Conservation (phyloP, 2,888 invertebrate species). For the Parnassius smintheus region DNA sequence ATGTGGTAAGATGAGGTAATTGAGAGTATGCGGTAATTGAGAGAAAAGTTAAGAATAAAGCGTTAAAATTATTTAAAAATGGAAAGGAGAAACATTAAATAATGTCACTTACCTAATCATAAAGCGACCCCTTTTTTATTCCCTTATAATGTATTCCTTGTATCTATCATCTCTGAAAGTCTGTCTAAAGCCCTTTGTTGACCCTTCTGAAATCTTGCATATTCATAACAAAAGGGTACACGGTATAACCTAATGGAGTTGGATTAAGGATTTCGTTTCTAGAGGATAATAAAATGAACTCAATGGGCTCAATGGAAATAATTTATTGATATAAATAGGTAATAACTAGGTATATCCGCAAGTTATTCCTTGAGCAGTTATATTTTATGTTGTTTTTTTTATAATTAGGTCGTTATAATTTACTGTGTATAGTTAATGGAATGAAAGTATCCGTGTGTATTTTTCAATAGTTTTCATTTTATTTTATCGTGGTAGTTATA, state of each 20-base stretch:
- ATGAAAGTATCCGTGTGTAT: no score
- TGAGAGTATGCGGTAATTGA: no score
- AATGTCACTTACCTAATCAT: no score
- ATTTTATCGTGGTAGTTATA: no score
- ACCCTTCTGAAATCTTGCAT: constrained; percentile 24
- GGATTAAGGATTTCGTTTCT: constrained; percentile 25
- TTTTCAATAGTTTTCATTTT: no score
- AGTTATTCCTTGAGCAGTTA: not conserved
- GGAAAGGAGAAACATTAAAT: no score
- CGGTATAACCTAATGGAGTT: constrained; percentile 20
- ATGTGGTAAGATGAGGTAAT: no score
- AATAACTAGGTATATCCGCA: not conserved
- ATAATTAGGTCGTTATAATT: no score
- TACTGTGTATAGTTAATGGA: no score
- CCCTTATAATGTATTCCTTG: constrained; percentile 12
- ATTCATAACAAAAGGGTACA: constrained; percentile 27
- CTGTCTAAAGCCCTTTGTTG: constrained; percentile 6
- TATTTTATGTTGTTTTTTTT: not conserved
- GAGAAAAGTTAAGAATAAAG: no score
- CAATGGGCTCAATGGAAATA: constrained; percentile 1
- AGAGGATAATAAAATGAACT: constrained; percentile 7
- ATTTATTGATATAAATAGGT: constrained; percentile 2
- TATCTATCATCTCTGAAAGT: constrained; percentile 7
- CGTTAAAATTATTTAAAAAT: no score
- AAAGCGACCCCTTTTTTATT: constrained; percentile 9